Evolutionary conservation across 1,140 invertebrate genomes (phyloP).

Genomic region (Danaus plexippus): DNA sequence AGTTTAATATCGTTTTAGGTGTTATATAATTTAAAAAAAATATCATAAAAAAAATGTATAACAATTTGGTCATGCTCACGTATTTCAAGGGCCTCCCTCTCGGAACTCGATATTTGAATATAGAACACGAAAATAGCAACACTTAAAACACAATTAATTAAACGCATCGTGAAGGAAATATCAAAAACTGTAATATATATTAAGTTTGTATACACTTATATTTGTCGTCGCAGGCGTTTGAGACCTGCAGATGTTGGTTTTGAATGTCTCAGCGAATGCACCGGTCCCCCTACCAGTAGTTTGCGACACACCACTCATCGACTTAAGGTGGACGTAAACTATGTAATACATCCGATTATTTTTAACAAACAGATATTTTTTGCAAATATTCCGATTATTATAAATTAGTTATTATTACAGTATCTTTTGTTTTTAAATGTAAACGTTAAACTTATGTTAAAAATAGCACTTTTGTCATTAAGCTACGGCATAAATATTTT

Average conservation of each 20-base stretch:
- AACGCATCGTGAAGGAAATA: slow-evolving; percentile 22
- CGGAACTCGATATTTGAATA: slow-evolving; percentile 29
- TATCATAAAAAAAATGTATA: neutral
- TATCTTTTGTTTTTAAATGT: neutral
- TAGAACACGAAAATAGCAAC: slow-evolving; percentile 36
- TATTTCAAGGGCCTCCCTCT: slow-evolving; percentile 36
- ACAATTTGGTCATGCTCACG: slow-evolving; percentile 26
- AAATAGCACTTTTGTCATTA: neutral
- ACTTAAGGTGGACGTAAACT: slow-evolving; percentile 3
- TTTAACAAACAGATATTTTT: too few relatives aligned
- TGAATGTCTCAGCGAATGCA: slow-evolving; percentile 9
- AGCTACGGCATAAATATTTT: too few relatives aligned
- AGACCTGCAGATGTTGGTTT: slow-evolving; percentile 3
- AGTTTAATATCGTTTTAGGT: neutral
- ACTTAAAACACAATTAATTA: slow-evolving; percentile 20
- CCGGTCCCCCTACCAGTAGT: slow-evolving; percentile 10
- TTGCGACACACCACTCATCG: slow-evolving; percentile 14
- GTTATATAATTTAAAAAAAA: slow-evolving; percentile 1
- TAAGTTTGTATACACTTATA: neutral
- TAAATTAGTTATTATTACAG: too few relatives aligned
- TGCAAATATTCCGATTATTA: too few relatives aligned
- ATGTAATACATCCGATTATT: neutral
- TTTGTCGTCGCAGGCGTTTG: neutral
- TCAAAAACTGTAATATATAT: slow-evolving; percentile 5
- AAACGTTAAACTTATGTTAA: neutral